phyloP scores from a whole-genome alignment of 1,140 invertebrate species.

The Zaprionus taronus region DNA sequence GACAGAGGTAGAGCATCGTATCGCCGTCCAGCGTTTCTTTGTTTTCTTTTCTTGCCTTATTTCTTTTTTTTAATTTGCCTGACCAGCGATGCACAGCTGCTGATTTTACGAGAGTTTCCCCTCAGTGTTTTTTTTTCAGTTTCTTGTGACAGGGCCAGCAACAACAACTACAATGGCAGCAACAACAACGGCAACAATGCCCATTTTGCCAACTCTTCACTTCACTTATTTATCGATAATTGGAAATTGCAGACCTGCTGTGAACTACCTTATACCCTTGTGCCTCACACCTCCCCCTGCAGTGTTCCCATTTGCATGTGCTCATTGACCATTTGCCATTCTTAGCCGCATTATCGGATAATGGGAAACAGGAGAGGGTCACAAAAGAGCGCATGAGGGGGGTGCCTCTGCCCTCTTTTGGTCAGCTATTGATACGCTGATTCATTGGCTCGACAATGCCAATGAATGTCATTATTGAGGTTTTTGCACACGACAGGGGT shows the following conservation, averaged over 20 bases:
- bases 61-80: slow-evolving; percentile 49
- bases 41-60: slow-evolving; percentile 14
- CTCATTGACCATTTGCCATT: slow-evolving; percentile 55
- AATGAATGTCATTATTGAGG: slow-evolving; percentile 65
- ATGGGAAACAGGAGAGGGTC: slow-evolving; percentile 5
- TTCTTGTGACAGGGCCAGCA: slow-evolving; percentile 39
- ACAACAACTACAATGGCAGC: background rate
- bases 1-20: slow-evolving; percentile 1
- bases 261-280: background rate
- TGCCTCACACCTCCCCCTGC: background rate
- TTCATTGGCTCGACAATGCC: slow-evolving; percentile 62
- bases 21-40: slow-evolving; percentile 1
- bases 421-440: slow-evolving; percentile 50
- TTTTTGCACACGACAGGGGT: slow-evolving; percentile 11
- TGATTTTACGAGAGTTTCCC: slow-evolving; percentile 52
- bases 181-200: slow-evolving; percentile 12
- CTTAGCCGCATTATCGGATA: slow-evolving; percentile 62
- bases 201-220: slow-evolving; percentile 63
- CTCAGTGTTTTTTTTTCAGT: slow-evolving; percentile 14
- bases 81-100: slow-evolving; percentile 51
- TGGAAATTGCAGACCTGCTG: slow-evolving; percentile 58
- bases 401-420: slow-evolving; percentile 2
- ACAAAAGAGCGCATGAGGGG: background rate
- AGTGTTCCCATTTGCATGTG: slow-evolving; percentile 30
- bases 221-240: slow-evolving; percentile 79